phyloP scores from a whole-genome alignment of 2,888 invertebrate species.

The Chelonus formosanus region DNA sequence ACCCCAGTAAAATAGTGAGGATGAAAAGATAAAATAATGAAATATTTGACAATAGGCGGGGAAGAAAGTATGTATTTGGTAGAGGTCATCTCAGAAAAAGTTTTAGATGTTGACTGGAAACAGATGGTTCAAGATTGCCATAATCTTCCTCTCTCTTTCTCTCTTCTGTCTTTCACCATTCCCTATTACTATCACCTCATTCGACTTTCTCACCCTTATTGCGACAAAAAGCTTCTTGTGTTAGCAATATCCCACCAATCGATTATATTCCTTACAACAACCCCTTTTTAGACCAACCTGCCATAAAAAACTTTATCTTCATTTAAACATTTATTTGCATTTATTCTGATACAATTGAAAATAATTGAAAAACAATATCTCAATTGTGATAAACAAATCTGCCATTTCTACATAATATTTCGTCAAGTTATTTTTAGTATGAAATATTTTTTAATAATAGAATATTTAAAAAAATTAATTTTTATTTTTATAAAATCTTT shows the following conservation, averaged over 20 bases:
- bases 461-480: too few species aligned
- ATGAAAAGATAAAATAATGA: too few species aligned
- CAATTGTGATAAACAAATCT: too few species aligned
- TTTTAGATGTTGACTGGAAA: slow-evolving; percentile 19
- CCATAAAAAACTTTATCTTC: too few species aligned
- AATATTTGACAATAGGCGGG: too few species aligned
- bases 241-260: slow-evolving; percentile 5
- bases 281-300: slow-evolving; percentile 2
- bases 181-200: background rate
- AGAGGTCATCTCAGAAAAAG: background rate
- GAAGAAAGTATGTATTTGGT: background rate
- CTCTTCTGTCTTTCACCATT: background rate
- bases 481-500: too few species aligned
- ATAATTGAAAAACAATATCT: too few species aligned
- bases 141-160: slow-evolving; percentile 17
- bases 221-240: background rate
- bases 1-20: background rate
- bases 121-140: slow-evolving; percentile 36
- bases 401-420: too few species aligned
- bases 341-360: too few species aligned
- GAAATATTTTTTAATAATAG: too few species aligned
- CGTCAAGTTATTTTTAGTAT: too few species aligned
- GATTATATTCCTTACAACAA: slow-evolving; percentile 7
- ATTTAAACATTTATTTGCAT: too few species aligned
- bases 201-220: slow-evolving; percentile 1